These are phyloP conservation scores for Condylura cristata DNA, from an alignment of 2,113 vertebrate genomes.

Conservation along the genomic window DNA sequence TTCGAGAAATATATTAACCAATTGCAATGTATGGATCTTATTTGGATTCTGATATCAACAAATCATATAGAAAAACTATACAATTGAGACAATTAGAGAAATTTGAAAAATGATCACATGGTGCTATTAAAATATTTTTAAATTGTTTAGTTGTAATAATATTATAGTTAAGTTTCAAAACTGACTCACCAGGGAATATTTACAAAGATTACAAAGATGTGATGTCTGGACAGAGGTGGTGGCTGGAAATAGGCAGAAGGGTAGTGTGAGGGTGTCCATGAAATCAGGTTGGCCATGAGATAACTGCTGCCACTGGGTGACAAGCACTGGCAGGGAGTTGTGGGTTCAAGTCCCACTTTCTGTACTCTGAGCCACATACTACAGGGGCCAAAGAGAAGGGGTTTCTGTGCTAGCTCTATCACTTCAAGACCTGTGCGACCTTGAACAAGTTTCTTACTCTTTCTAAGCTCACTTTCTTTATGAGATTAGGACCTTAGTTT, in stretches of 20 bases:
- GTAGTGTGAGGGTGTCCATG: rapidly evolving
- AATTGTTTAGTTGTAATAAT: background rate
- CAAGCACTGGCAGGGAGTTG: background rate
- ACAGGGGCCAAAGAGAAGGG: background rate
- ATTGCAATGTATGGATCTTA: background rate
- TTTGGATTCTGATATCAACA: background rate
- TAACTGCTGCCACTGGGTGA: background rate
- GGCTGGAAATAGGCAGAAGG: background rate
- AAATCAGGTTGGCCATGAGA: background rate
- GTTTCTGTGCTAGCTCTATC: background rate
- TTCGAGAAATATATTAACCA: background rate
- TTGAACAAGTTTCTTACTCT: background rate
- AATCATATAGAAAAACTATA: background rate
- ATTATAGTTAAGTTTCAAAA: background rate
- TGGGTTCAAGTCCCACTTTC: background rate
- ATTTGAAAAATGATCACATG: background rate
- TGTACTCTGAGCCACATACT: no score
- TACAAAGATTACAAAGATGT: background rate
- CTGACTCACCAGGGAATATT: background rate
- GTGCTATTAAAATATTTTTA: background rate
- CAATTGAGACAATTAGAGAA: background rate
- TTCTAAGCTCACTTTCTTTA: background rate
- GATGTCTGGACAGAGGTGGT: background rate
- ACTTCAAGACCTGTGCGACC: background rate
- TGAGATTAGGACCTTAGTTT: background rate